Evolutionary conservation across 1,140 invertebrate species (phyloP).

Genomic region (Cryptotermes secundus): DNA sequence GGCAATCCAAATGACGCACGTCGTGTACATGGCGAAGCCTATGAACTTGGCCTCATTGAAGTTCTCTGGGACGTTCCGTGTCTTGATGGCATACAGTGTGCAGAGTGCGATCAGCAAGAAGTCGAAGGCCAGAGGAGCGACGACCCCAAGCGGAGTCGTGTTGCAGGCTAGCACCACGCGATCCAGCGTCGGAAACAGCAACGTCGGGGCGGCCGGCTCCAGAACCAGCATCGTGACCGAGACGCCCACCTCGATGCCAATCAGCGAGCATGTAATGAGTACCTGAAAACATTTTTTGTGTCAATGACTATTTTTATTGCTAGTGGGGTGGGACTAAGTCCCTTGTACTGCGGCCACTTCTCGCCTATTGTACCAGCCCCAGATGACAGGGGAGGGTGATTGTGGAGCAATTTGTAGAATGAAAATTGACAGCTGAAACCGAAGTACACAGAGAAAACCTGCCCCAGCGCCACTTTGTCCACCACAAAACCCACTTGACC

Average conservation of each 20-base stretch:
- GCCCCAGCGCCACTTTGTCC: too few species aligned
- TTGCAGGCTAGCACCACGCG: conserved; percentile 68
- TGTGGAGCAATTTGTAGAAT: too few species aligned
- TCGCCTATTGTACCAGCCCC: too few species aligned
- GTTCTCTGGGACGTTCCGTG: conserved; percentile 83
- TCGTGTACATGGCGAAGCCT: conserved; percentile 86
- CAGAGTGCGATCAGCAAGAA: conserved; percentile 76
- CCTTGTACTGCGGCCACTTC: too few species aligned
- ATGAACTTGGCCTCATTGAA: conserved; percentile 86
- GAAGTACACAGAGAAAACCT: too few species aligned
- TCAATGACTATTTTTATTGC: background rate
- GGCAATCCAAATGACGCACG: conserved; percentile 86
- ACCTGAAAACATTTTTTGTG: conserved; percentile 49
- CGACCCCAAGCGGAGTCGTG: conserved; percentile 65
- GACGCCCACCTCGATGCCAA: conserved; percentile 69
- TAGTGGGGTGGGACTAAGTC: too few species aligned
- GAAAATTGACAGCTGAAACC: too few species aligned
- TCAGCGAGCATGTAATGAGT: conserved; percentile 64
- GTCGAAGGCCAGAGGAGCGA: conserved; percentile 77
- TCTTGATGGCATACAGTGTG: conserved; percentile 83
- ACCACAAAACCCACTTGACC: too few species aligned
- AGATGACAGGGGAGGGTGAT: too few species aligned
- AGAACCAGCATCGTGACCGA: conserved; percentile 67
- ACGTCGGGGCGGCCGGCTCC: conserved; percentile 64
- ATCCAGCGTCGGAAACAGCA: conserved; percentile 57